Percentiles rank a stretch among this genome's conserved stretches.
Evolutionary conservation across 2,797 vertebrate species (phyloP).

Genomic region (Neosalanx taihuensis): DNA sequence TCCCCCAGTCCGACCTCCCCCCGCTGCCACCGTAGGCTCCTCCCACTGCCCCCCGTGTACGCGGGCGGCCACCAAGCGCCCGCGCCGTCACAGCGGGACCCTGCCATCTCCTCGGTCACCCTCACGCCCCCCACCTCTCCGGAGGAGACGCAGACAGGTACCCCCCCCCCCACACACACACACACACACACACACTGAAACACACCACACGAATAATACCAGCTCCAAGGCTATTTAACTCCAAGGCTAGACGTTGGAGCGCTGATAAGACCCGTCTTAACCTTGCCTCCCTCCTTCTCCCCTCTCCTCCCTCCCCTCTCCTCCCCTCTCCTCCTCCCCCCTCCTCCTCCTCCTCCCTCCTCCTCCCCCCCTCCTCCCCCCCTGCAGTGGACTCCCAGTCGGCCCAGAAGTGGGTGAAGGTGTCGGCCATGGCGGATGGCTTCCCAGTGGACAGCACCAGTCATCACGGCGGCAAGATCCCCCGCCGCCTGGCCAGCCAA

Average conservation of each 20-base stretch:
- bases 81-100: slow-evolving; percentile 88
- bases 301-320: background rate
- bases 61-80: slow-evolving; percentile 95
- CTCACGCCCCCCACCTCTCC: slow-evolving; percentile 98
- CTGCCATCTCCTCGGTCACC: slow-evolving; percentile 96
- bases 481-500: slow-evolving; percentile 88
- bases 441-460: slow-evolving; percentile 90
- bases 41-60: slow-evolving; percentile 87
- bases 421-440: slow-evolving; percentile 83
- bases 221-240: too few relatives aligned
- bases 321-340: background rate
- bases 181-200: too few relatives aligned
- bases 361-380: background rate
- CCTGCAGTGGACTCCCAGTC: slow-evolving; percentile 89
- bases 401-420: slow-evolving; percentile 92
- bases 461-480: slow-evolving; percentile 94
- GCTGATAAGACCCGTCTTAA: background rate
- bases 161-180: background rate
- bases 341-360: background rate
- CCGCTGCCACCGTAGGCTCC: slow-evolving; percentile 81
- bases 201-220: too few relatives aligned
- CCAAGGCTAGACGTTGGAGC: too few relatives aligned
- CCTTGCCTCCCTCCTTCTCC: background rate
- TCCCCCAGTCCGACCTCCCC: slow-evolving; percentile 94
- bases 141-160: slow-evolving; percentile 96